Conservation (phyloP, 2,797 vertebrate genomes). For the Cynodonichthys magdalenae region DNA sequence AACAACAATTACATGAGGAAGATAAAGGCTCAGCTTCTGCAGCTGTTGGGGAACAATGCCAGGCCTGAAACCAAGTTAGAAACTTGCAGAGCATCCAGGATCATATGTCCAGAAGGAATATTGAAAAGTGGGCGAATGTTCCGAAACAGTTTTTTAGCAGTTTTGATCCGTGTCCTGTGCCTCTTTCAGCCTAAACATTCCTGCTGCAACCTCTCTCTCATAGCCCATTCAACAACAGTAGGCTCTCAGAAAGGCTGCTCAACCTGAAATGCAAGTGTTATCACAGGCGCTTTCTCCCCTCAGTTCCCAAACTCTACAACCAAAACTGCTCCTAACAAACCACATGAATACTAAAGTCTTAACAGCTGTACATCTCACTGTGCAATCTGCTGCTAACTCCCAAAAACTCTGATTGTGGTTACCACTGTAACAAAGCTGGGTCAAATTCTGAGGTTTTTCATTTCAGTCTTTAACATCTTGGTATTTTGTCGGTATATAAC, state of each 20-base stretch:
- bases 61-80: neutral
- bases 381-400: neutral
- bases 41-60: neutral
- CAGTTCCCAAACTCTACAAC: neutral
- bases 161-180: no score
- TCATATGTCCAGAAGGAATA: neutral
- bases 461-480: neutral
- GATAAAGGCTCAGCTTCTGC: neutral
- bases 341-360: neutral
- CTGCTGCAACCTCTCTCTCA: no score
- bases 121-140: no score
- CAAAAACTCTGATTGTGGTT: neutral
- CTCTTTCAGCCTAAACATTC: no score
- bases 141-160: no score
- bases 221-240: neutral
- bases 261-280: neutral
- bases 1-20: neutral
- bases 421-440: neutral
- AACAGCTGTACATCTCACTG: constrained; percentile 1
- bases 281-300: neutral
- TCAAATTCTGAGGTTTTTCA: neutral
- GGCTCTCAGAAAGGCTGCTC: neutral
- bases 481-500: no score
- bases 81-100: neutral
- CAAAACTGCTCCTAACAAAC: neutral